Base-by-base conservation (phyloP, 2,888 invertebrate species). In the Meteorus cinctellus region DNA sequence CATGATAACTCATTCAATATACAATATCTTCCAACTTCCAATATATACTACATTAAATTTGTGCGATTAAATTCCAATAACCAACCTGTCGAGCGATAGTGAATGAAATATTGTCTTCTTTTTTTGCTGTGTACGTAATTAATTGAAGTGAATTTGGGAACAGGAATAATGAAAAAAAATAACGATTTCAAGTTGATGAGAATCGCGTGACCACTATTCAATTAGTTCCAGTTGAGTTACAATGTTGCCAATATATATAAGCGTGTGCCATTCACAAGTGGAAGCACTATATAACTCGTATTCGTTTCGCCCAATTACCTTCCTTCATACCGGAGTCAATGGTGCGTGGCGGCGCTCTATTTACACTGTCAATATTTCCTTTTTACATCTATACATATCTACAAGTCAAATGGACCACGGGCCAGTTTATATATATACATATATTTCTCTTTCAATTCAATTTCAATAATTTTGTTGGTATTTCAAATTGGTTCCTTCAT, bases 251-350 rank as follows among this genome's bases (percentile, higher is more conserved):
- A 48, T 48, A 48, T 8, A 55, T 55, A 24, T 72, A 67, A 80
- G 79, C 76, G 79, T 77, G 80, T 75, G 77, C 55, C 76, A 79
- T 78, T 75, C 75, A 41, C 41, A 63, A 81, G 69, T 76, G 68
- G 77, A 14, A 2, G 59, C 81, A 84, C 85, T 86, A 75, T 79
- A 82, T n/a, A 29, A 24, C 82, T 83, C 84, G 86, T 86, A 86
- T 86, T 86, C 79, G 79, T 84, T 87, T 86, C 85, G 79, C 75
- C 84, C 87, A 86, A 87, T 88, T 86, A 84, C 82, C 77, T 81
- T 75, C 76, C 41, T 70, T 69, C 69, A 55, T 55, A 75, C 65
- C 63, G 36, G 51, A 45, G n/a, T 24, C 70, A 65, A 72, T 72
- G 48, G 63, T 45, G 62, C 72, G 51, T 72, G 72, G 41, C 19